phyloP scores from a whole-genome alignment of 2,888 invertebrate species.

The Perithous albicinctus region DNA sequence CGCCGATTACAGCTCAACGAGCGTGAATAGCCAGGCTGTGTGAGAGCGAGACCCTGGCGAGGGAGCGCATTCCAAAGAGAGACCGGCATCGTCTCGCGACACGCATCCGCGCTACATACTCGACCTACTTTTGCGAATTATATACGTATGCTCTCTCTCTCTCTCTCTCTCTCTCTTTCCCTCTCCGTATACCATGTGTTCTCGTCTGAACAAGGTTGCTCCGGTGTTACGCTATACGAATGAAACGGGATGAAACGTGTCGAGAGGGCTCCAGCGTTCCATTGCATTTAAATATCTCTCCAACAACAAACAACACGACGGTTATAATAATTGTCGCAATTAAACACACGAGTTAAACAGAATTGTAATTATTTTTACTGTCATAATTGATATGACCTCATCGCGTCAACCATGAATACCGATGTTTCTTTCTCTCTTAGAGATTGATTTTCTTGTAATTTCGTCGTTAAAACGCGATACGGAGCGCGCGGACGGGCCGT shows the following conservation, averaged over 20 bases:
- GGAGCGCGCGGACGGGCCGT: constrained; percentile 70
- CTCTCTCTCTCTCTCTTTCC: constrained; percentile 41
- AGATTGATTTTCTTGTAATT: neutral
- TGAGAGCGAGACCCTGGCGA: constrained; percentile 34
- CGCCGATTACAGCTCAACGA: constrained; percentile 65
- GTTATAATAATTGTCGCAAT: constrained; percentile 22
- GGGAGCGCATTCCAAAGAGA: neutral
- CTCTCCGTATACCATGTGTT: constrained; percentile 13
- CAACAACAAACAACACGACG: constrained; percentile 8
- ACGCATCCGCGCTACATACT: constrained; percentile 58
- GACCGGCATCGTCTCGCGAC: constrained; percentile 51
- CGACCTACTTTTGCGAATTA: constrained; percentile 66
- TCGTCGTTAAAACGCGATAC: constrained; percentile 45
- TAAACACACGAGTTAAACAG: neutral
- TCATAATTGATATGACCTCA: neutral
- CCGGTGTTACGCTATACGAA: neutral
- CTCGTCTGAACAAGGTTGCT: constrained; percentile 21
- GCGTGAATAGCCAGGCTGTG: constrained; percentile 54
- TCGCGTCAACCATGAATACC: constrained; percentile 71
- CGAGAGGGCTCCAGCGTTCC: constrained; percentile 9
- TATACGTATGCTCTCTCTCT: constrained; percentile 33
- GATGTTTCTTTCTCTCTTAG: constrained; percentile 25
- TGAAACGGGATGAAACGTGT: neutral
- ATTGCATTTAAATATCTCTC: neutral
- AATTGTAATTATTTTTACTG: neutral